phyloP scores from a whole-genome alignment of 1,140 invertebrate species.

The Cydia strobilella region DNA sequence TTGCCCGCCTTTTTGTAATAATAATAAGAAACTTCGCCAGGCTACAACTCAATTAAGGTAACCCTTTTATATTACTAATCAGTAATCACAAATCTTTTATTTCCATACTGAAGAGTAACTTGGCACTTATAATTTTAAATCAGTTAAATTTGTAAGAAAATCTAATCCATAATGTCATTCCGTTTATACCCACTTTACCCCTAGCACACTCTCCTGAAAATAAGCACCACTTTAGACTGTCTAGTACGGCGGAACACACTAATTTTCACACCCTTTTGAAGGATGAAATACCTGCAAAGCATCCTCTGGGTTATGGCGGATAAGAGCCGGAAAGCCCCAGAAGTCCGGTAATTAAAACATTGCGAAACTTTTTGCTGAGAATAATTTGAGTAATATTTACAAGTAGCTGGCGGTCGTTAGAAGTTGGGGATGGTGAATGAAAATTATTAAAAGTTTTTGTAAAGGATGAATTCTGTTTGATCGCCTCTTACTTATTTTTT shows the following conservation, averaged over 20 bases:
- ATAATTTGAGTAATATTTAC: slow-evolving; percentile 15
- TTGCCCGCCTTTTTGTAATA: too few species aligned
- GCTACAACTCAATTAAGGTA: too few species aligned
- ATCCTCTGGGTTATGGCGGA: slow-evolving; percentile 17
- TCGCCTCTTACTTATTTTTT: background rate
- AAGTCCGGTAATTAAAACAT: slow-evolving; percentile 28
- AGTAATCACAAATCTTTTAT: too few species aligned
- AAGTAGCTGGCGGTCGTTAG: background rate
- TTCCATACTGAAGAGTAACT: too few species aligned
- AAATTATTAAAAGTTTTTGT: background rate
- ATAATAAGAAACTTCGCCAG: too few species aligned
- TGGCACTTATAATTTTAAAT: too few species aligned
- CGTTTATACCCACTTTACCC: background rate
- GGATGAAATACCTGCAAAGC: slow-evolving; percentile 37
- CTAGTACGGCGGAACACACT: slow-evolving; percentile 48
- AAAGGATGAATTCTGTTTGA: background rate
- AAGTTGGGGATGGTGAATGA: background rate
- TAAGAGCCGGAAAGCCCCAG: slow-evolving; percentile 13
- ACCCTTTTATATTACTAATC: too few species aligned
- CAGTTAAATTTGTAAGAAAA: too few species aligned
- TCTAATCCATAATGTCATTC: background rate
- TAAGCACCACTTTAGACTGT: slow-evolving; percentile 48
- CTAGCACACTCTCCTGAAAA: slow-evolving; percentile 30
- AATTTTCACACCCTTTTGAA: slow-evolving; percentile 48
- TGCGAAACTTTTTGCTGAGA: slow-evolving; percentile 7